Conservation (phyloP, 2,113 vertebrate species). For the Embiotoca jacksoni region DNA sequence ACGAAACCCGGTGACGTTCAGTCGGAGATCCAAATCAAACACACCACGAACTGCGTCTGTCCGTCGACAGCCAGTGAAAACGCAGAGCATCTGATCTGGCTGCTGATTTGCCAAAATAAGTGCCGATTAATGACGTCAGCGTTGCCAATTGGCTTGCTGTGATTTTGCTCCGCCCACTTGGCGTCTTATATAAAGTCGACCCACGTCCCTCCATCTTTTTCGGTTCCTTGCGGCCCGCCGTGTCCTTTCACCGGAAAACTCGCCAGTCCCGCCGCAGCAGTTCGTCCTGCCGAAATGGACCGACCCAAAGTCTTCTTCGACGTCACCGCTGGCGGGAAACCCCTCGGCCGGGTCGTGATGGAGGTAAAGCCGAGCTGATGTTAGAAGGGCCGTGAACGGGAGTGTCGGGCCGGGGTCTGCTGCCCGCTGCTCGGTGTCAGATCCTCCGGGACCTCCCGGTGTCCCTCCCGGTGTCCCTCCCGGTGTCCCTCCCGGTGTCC, state of each 20-base stretch:
- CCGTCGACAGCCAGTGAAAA: not conserved
- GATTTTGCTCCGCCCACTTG: slow-evolving; percentile 19
- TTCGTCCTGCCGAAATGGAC: slow-evolving; percentile 70
- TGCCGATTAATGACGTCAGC: not conserved
- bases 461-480: too few relatives aligned
- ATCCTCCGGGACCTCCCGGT: too few relatives aligned
- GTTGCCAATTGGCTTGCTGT: slow-evolving; percentile 47
- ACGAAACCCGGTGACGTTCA: too few relatives aligned
- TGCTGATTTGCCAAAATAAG: slow-evolving; percentile 20
- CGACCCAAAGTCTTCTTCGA: slow-evolving; percentile 84
- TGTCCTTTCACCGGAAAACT: not conserved
- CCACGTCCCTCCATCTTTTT: slow-evolving; percentile 53
- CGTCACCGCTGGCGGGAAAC: accelerated
- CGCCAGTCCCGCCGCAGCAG: not conserved
- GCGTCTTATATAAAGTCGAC: slow-evolving; percentile 61
- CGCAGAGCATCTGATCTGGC: accelerated
- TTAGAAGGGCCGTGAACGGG: too few relatives aligned
- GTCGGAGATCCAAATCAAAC: not conserved
- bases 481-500: too few relatives aligned
- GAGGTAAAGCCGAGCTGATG: slow-evolving; percentile 77
- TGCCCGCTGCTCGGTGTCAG: too few relatives aligned
- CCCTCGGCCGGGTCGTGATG: slow-evolving; percentile 81
- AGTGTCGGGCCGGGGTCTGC: too few relatives aligned
- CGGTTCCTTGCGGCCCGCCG: slow-evolving; percentile 31
- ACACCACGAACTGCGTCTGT: accelerated